Percentiles rank a stretch among this genome's conserved stretches.
Evolutionary conservation across 2,797 vertebrate species (phyloP).

Genomic region (Halcyon leucocephala): DNA sequence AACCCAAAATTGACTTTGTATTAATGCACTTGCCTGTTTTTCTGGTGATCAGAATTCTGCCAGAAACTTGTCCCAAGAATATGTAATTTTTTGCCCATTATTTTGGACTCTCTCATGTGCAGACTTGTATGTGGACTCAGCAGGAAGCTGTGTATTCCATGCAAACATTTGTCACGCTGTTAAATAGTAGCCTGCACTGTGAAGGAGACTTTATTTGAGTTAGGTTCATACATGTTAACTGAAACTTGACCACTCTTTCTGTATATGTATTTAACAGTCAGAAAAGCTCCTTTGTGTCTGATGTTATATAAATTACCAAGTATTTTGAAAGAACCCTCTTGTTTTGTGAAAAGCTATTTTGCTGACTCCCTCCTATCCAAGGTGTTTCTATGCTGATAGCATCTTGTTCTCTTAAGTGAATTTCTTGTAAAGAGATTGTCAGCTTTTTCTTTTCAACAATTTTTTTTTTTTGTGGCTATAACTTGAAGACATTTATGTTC

Average conservation of each 20-base stretch:
- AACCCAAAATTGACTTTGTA: neutral
- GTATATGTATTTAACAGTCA: neutral
- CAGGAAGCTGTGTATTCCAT: neutral
- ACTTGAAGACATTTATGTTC: constrained; percentile 12
- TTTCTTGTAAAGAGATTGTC: constrained; percentile 38
- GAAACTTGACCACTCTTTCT: neutral
- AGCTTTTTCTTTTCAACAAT: constrained; percentile 28
- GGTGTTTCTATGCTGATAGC: constrained; percentile 33
- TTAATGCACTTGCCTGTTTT: neutral
- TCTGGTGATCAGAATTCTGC: neutral
- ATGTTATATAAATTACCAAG: neutral
- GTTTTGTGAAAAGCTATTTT: neutral
- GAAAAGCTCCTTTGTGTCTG: neutral
- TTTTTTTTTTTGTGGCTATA: constrained; percentile 37
- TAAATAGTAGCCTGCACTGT: neutral
- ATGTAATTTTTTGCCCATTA: neutral
- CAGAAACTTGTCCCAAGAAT: neutral
- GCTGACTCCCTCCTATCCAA: constrained; percentile 33
- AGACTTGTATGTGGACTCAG: no score
- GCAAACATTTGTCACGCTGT: neutral
- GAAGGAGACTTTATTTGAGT: neutral
- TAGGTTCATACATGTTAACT: neutral
- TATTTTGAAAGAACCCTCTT: neutral
- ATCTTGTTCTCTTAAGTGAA: constrained; percentile 43
- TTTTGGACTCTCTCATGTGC: neutral